phyloP scores from a whole-genome alignment of 2,797 vertebrate species.

The Dendrocincla fuliginosa region DNA sequence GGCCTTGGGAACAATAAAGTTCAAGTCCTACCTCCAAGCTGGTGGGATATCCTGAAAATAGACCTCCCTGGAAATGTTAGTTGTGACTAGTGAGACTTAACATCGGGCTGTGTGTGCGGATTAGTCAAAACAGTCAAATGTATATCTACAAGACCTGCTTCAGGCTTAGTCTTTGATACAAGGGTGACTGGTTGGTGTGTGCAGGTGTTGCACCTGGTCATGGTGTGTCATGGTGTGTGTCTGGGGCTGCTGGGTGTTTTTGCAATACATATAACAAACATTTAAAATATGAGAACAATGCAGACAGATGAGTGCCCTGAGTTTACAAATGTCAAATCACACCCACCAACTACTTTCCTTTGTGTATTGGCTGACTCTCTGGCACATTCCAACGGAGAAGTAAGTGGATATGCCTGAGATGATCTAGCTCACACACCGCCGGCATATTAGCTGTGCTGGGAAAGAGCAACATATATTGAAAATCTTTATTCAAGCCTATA shows the following conservation, averaged over 20 bases:
- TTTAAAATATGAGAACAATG: background rate
- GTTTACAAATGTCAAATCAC: background rate
- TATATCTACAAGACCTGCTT: background rate
- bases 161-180: background rate
- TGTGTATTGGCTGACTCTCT: background rate
- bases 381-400: background rate
- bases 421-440: background rate
- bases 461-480: background rate
- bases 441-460: background rate
- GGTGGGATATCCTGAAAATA: background rate
- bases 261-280: background rate
- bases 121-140: background rate
- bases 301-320: background rate
- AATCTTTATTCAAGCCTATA: background rate
- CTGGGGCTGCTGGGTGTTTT: background rate
- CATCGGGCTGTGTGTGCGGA: accelerated
- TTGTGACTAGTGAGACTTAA: background rate
- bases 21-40: background rate
- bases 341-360: background rate
- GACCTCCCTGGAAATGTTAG: background rate
- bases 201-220: background rate
- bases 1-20: background rate
- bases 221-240: background rate
- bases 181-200: background rate
- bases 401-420: background rate